Conservation (phyloP, 2,797 vertebrate species). For the Masticophis lateralis region DNA sequence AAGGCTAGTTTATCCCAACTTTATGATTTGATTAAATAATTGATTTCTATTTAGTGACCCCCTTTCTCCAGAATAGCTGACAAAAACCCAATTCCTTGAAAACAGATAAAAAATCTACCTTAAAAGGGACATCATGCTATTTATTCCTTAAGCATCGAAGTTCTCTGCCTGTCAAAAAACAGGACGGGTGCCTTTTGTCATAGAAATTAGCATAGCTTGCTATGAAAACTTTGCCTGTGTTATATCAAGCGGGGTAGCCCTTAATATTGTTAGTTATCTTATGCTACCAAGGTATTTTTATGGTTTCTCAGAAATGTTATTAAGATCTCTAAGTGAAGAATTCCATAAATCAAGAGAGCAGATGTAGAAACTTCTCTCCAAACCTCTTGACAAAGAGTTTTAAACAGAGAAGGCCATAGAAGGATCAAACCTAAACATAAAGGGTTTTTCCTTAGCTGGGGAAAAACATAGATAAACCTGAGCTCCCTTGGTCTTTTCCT, state of each 20-base stretch:
- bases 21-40: background rate
- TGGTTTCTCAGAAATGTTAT: background rate
- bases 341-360: background rate
- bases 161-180: background rate
- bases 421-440: slow-evolving; percentile 9
- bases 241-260: background rate
- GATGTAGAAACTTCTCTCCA: background rate
- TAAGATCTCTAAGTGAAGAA: background rate
- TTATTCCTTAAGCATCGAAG: background rate
- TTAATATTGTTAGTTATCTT: background rate
- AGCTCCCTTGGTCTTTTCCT: background rate
- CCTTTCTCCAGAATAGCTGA: background rate
- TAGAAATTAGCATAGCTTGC: background rate
- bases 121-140: background rate
- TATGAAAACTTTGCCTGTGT: background rate
- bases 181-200: background rate
- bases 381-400: slow-evolving; percentile 7
- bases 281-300: background rate
- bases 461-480: background rate
- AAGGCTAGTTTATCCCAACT: background rate
- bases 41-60: background rate
- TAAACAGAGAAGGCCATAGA: background rate
- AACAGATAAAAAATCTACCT: background rate
- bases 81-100: background rate
- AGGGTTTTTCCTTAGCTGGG: background rate